Conservation (phyloP, 2,888 invertebrate species). For the Eulithis testata region DNA sequence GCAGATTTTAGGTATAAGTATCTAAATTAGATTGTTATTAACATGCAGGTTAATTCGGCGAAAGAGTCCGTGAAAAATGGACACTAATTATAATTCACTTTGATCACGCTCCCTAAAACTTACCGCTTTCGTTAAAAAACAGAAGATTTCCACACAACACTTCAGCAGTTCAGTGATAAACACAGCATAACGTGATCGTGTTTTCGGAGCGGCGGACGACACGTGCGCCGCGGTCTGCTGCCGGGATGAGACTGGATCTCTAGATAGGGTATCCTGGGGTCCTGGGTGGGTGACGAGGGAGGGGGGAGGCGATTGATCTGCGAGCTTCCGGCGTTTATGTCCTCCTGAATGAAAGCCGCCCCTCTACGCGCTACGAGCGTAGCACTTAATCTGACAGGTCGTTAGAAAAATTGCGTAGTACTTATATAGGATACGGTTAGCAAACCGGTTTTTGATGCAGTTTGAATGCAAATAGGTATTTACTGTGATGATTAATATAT, state of each 20-base stretch:
- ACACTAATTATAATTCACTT: background rate
- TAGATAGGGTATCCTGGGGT: slow-evolving; percentile 58
- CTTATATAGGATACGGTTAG: slow-evolving; percentile 23
- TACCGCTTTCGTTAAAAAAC: slow-evolving; percentile 54
- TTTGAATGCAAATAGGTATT: slow-evolving; percentile 3
- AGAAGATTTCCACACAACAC: slow-evolving; percentile 54
- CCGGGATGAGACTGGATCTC: slow-evolving; percentile 63
- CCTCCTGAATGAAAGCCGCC: slow-evolving; percentile 71
- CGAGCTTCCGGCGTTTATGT: slow-evolving; percentile 66
- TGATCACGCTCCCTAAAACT: slow-evolving; percentile 40
- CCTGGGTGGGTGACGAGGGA: slow-evolving; percentile 52
- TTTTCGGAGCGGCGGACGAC: slow-evolving; percentile 45
- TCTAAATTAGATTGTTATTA: background rate
- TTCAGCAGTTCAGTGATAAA: slow-evolving; percentile 53
- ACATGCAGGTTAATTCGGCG: background rate
- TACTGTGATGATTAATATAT: background rate
- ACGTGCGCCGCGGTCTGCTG: slow-evolving; percentile 56
- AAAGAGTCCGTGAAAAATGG: background rate
- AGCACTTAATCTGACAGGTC: slow-evolving; percentile 31
- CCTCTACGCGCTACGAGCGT: slow-evolving; percentile 51
- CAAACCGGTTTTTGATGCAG: slow-evolving; percentile 13
- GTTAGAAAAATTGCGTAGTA: slow-evolving; percentile 29
- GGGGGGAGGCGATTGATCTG: slow-evolving; percentile 76
- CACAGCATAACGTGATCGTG: slow-evolving; percentile 71
- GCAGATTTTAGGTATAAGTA: background rate